Evolutionary conservation across 2,797 vertebrate genomes (phyloP), one percentile per base, ranked within the genome.

Genomic region (Microctenopoma stevenorrisi): DNA sequence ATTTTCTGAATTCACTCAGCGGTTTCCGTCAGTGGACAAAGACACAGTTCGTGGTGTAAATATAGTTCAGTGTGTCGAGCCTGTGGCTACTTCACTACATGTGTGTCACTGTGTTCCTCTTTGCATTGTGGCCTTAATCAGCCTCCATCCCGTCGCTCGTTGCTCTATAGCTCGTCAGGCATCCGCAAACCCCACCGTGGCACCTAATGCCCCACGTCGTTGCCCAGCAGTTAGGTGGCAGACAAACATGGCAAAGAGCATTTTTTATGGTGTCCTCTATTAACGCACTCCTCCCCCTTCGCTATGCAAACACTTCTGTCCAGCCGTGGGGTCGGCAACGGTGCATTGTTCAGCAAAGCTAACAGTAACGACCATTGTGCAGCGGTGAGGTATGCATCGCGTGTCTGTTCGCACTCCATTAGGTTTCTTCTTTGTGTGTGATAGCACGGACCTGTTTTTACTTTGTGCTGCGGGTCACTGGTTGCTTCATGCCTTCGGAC

Each of bases 101-200:
- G 74, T 91, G 82, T 92, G 88, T 86, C 87, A 83, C 53, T 80
- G 62, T 78, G 78, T 84, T 65, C 68, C 81, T 84, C 79, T 84
- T 84, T 86, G 62, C 73, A 64, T 82, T 86, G 74, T 85, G 69
- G 51, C 72, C 70, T 79, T 71, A 64, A 55, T 66, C 72, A 51
- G 7, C 55, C 69, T 65, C 68, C 47, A 53, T 47, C 78, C 68
- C 44, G 53, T 60, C 78, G 57, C 58, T 68, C 79, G 69, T 79
- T 74, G 59, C 70, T 83, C 78, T 56, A 79, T 84, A 57, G 78
- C 89, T 88, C 82, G 82, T 83, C 68, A 75, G 50, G 53, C 71
- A 79, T 85, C 68, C 79, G 76, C 81, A 54, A 43, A 33, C 68
- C 4, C 7, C 52, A 48, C 76, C 80, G 82, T 88, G 77, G 77